These are phyloP conservation scores for Pemphredon lugubris DNA, from an alignment of 2,888 invertebrate species.

Conservation along the genomic window DNA sequence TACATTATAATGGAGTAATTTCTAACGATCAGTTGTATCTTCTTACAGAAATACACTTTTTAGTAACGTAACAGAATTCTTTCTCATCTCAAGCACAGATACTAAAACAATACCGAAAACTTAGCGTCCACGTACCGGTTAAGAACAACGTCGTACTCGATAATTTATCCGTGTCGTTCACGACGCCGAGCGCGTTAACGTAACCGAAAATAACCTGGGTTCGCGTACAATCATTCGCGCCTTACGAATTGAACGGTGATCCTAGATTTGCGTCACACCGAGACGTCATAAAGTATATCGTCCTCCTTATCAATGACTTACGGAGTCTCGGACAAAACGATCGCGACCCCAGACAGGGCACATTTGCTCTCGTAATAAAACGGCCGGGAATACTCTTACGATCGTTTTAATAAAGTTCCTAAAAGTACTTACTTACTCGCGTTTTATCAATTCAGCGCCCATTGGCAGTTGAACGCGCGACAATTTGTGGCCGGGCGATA, in stretches of 20 bases:
- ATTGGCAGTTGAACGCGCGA: constrained; percentile 14
- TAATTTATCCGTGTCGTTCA: too few relatives aligned
- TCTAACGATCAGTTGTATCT: too few relatives aligned
- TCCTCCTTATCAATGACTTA: neutral
- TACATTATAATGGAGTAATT: too few relatives aligned
- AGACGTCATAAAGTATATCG: neutral
- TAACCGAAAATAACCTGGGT: neutral
- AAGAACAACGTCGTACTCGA: too few relatives aligned
- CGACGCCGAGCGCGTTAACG: neutral
- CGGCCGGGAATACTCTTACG: constrained; percentile 21
- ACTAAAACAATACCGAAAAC: too few relatives aligned
- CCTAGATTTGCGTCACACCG: neutral
- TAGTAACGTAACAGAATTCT: too few relatives aligned
- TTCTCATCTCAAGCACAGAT: too few relatives aligned
- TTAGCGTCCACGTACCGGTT: too few relatives aligned
- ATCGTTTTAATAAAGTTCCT: constrained; percentile 43
- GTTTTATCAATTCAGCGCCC: constrained; percentile 43
- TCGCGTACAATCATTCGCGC: neutral
- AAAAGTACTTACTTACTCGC: constrained; percentile 11
- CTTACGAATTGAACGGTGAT: neutral
- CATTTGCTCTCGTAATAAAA: neutral
- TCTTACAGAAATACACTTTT: too few relatives aligned
- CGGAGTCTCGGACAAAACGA: constrained; percentile 1
- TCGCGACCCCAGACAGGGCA: constrained; percentile 33
- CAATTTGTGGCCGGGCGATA: constrained; percentile 54